phyloP scores from a whole-genome alignment of 2,888 invertebrate species.

The Brenthis hecate region DNA sequence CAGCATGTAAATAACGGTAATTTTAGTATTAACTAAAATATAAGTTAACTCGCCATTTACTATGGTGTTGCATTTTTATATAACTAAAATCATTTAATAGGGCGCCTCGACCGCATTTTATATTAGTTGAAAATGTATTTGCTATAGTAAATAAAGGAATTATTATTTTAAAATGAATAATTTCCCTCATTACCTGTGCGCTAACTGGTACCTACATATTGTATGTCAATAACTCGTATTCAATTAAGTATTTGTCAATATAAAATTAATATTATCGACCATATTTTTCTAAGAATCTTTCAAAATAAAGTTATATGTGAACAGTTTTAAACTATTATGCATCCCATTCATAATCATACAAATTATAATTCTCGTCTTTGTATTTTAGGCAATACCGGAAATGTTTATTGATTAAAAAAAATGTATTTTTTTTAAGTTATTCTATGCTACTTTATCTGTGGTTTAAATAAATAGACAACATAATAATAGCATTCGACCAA shows the following conservation, averaged over 20 bases:
- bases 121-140: slow-evolving; percentile 46
- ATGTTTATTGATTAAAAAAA: neutral
- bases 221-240: slow-evolving; percentile 32
- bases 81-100: slow-evolving; percentile 55
- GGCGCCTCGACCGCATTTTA: slow-evolving; percentile 57
- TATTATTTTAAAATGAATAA: slow-evolving; percentile 39
- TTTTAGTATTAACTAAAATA: slow-evolving; percentile 57
- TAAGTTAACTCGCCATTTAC: slow-evolving; percentile 55
- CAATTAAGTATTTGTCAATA: too few relatives aligned
- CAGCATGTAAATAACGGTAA: slow-evolving; percentile 76
- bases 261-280: slow-evolving; percentile 25
- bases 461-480: slow-evolving; percentile 4
- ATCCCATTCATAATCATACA: too few relatives aligned
- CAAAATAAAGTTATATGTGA: slow-evolving; percentile 25
- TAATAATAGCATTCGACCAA: slow-evolving; percentile 28
- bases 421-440: slow-evolving; percentile 10
- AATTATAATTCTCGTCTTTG: too few relatives aligned
- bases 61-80: slow-evolving; percentile 69
- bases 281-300: slow-evolving; percentile 40
- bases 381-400: too few relatives aligned
- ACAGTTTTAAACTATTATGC: slow-evolving; percentile 25
- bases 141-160: slow-evolving; percentile 38
- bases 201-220: slow-evolving; percentile 43
- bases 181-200: slow-evolving; percentile 38
- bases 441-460: slow-evolving; percentile 14